A percentile compares a stretch with the other conserved stretches of the same genome.
Evolutionary conservation across 1,140 invertebrate genomes (phyloP).

Genomic region (Diprion similis): DNA sequence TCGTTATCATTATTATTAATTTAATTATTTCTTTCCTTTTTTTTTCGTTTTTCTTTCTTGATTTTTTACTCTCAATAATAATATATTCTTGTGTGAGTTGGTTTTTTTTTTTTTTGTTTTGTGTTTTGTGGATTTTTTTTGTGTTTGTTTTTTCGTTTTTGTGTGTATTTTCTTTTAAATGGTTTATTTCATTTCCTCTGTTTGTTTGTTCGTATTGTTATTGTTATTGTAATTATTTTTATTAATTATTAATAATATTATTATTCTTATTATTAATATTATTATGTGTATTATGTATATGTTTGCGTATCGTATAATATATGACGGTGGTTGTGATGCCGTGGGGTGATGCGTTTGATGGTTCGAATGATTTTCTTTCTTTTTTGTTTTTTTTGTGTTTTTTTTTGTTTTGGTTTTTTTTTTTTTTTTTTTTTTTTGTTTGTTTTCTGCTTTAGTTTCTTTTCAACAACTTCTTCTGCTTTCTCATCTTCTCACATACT

Average conservation of each 20-base stretch:
- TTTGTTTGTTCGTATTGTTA: too few relatives aligned
- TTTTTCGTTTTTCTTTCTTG: neutral
- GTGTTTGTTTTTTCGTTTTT: neutral
- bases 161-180: too few relatives aligned
- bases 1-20: neutral
- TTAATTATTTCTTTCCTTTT: neutral
- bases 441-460: slow-evolving; percentile 17
- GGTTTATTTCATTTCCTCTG: too few relatives aligned
- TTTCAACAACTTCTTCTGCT: neutral
- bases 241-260: too few relatives aligned
- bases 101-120: neutral
- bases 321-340: neutral
- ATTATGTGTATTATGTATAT: neutral
- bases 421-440: slow-evolving; percentile 20
- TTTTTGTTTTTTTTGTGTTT: neutral
- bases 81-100: neutral
- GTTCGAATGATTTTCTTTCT: neutral
- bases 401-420: slow-evolving; percentile 1
- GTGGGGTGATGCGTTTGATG: neutral
- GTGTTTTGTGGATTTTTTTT: neutral
- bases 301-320: neutral
- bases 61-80: neutral
- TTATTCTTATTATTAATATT: too few relatives aligned
- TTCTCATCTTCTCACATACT: slow-evolving; percentile 9
- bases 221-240: too few relatives aligned